Conservation (phyloP, 2,113 vertebrate species). For the Seriola dumerili region DNA sequence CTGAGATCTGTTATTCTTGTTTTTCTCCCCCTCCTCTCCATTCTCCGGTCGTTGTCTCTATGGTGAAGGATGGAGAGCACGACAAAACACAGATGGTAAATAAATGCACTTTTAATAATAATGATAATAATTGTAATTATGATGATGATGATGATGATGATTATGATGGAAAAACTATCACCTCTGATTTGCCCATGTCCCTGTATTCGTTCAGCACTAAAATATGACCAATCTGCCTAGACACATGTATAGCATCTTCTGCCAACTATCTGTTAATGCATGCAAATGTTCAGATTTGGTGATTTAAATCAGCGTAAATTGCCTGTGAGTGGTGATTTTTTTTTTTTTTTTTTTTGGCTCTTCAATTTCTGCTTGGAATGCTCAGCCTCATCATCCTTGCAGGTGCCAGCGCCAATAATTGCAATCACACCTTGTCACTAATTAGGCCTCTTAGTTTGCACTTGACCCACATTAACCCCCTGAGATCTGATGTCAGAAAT, state of each 20-base stretch:
- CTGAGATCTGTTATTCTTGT: conserved; percentile 79
- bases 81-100: conserved; percentile 88
- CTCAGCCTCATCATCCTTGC: conserved; percentile 25
- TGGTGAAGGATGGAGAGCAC: conserved; percentile 88
- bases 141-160: conserved; percentile 29
- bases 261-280: conserved; percentile 69
- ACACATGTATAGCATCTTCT: conserved; percentile 46
- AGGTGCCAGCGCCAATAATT: conserved; percentile 26
- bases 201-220: conserved; percentile 57
- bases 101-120: conserved; percentile 79
- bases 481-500: conserved; percentile 32
- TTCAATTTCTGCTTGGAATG: conserved; percentile 54
- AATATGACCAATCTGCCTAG: conserved; percentile 51
- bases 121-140: conserved; percentile 25
- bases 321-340: conserved; percentile 53
- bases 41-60: conserved; percentile 81
- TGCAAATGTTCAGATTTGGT: conserved; percentile 65
- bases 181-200: conserved; percentile 59
- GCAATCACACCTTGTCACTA: conserved; percentile 23
- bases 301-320: conserved; percentile 53
- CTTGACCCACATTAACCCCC: conserved; percentile 23
- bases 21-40: conserved; percentile 73
- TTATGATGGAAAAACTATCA: conserved; percentile 33
- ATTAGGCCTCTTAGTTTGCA: conserved; percentile 32
- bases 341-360: neutral